phyloP scores from a whole-genome alignment of 2,797 vertebrate species.

The Toxotes lorentzi region DNA sequence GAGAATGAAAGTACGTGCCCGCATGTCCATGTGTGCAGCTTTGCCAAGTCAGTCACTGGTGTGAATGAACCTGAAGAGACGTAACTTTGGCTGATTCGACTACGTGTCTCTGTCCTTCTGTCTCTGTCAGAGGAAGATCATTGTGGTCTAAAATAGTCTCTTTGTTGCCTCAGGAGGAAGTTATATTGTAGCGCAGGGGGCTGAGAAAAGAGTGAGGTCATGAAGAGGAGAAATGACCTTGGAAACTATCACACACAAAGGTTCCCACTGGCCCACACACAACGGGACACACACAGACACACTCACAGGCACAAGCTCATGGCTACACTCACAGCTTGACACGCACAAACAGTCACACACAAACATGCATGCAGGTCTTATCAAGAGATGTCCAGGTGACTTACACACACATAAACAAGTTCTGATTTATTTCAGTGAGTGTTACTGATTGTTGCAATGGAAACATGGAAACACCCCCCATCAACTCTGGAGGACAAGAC shows the following conservation, averaged over 20 bases:
- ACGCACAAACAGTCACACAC: slow-evolving; percentile 10
- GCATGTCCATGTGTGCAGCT: not conserved
- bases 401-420: not conserved
- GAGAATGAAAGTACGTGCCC: not conserved
- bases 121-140: slow-evolving; percentile 75
- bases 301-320: not conserved
- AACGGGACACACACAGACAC: slow-evolving; percentile 22
- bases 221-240: slow-evolving; percentile 77
- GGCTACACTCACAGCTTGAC: no score
- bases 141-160: slow-evolving; percentile 81
- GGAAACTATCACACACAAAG: slow-evolving; percentile 62
- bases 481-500: no score
- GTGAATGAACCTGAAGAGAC: slow-evolving; percentile 30
- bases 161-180: slow-evolving; percentile 82
- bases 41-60: slow-evolving; percentile 17
- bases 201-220: slow-evolving; percentile 92
- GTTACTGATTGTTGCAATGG: no score
- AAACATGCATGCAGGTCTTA: not conserved
- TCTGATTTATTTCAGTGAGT: no score
- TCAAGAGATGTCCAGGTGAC: not conserved
- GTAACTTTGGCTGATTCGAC: slow-evolving; percentile 15
- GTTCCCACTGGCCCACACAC: slow-evolving; percentile 64
- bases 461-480: no score
- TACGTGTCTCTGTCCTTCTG: slow-evolving; percentile 22
- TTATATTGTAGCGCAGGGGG: slow-evolving; percentile 65